A percentile compares a stretch with the other conserved stretches of the same genome.
These are phyloP conservation scores for Anguilla megastoma DNA, from an alignment of 2,797 vertebrate species.

Conservation along the genomic window DNA sequence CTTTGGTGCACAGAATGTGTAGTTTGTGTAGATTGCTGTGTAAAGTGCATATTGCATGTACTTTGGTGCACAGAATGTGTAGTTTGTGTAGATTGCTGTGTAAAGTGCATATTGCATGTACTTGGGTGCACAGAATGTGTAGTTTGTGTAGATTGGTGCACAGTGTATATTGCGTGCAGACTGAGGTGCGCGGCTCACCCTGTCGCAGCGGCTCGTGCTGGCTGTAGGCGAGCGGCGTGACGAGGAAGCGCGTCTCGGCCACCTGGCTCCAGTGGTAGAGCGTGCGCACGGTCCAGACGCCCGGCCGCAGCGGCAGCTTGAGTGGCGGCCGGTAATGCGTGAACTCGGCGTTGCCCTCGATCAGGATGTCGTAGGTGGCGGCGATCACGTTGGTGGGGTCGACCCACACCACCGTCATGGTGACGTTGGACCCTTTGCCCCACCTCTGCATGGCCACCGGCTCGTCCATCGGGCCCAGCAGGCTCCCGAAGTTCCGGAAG, in stretches of 20 bases:
- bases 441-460: constrained; percentile 95
- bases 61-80: neutral
- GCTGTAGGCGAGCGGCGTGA: constrained; percentile 85
- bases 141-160: neutral
- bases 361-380: constrained; percentile 95
- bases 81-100: neutral
- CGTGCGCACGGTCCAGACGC: constrained; percentile 92
- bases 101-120: neutral
- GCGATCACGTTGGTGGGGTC: constrained; percentile 95
- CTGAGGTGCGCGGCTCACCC: constrained; percentile 73
- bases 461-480: constrained; percentile 91
- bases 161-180: too few relatives aligned
- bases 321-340: constrained; percentile 96
- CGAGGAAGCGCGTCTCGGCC: constrained; percentile 90
- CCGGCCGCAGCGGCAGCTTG: constrained; percentile 89
- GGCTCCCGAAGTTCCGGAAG: constrained; percentile 91
- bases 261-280: constrained; percentile 94
- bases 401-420: constrained; percentile 93
- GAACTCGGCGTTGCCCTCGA: constrained; percentile 89
- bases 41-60: too few relatives aligned
- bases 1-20: neutral
- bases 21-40: neutral
- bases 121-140: neutral
- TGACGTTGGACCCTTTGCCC: constrained; percentile 92
- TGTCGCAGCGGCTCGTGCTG: constrained; percentile 87